These are phyloP conservation scores for Borostomias antarcticus DNA, from an alignment of 2,797 vertebrate genomes.

Conservation along the genomic window DNA sequence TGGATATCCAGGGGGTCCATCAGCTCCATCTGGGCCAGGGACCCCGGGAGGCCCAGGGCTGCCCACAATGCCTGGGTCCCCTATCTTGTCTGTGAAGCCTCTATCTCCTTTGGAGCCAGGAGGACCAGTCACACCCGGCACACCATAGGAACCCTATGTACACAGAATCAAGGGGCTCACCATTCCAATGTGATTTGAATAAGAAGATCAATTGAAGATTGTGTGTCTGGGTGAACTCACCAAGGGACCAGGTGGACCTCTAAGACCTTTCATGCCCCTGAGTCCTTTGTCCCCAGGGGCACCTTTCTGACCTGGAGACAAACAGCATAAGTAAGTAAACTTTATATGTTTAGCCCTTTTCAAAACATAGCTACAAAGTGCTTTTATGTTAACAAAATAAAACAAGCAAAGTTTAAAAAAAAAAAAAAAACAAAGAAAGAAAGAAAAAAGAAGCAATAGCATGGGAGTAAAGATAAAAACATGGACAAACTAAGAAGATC, in stretches of 20 bases:
- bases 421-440: too few relatives aligned
- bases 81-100: slow-evolving; percentile 47
- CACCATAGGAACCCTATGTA: slow-evolving; percentile 59
- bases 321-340: background rate
- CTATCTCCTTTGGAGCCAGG: slow-evolving; percentile 58
- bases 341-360: too few relatives aligned
- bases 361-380: too few relatives aligned
- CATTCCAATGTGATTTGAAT: background rate
- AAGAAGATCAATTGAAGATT: background rate
- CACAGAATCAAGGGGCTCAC: background rate
- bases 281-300: slow-evolving; percentile 50
- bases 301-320: slow-evolving; percentile 52
- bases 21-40: slow-evolving; percentile 37
- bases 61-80: slow-evolving; percentile 59
- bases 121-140: slow-evolving; percentile 43
- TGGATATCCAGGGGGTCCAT: slow-evolving; percentile 44
- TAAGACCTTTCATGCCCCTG: slow-evolving; percentile 48
- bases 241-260: slow-evolving; percentile 55
- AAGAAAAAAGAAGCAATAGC: too few relatives aligned
- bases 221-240: slow-evolving; percentile 32
- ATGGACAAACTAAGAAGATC: too few relatives aligned
- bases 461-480: too few relatives aligned
- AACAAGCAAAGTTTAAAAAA: too few relatives aligned
- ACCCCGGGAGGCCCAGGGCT: slow-evolving; percentile 29
- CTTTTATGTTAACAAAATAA: too few relatives aligned